Evolutionary conservation across 2,888 invertebrate species (phyloP).

Genomic region (Pseudanteris insignis): DNA sequence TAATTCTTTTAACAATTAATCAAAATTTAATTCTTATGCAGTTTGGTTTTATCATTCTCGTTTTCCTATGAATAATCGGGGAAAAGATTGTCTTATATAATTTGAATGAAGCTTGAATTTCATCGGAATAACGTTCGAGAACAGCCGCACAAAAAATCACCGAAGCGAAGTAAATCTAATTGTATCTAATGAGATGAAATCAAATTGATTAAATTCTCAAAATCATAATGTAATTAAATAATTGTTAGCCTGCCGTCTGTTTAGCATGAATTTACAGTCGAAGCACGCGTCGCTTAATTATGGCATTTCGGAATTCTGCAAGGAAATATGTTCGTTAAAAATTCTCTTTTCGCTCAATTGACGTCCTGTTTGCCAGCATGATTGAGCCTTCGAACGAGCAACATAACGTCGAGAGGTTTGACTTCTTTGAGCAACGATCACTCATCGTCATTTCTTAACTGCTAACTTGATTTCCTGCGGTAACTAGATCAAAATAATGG

Average conservation of each 20-base stretch:
- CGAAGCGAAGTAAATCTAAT: no score
- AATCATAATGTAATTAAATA: no score
- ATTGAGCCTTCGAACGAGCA: slow-evolving; percentile 6
- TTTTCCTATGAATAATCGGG: no score
- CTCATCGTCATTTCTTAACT: slow-evolving; percentile 29
- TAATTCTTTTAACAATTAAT: no score
- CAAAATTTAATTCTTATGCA: no score
- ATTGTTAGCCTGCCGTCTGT: background rate
- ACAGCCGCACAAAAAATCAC: no score
- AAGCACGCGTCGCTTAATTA: slow-evolving; percentile 11
- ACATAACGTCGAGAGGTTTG: background rate
- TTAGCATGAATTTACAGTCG: background rate
- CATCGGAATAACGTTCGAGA: no score
- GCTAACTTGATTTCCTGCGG: slow-evolving; percentile 12
- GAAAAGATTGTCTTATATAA: no score
- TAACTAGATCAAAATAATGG: slow-evolving; percentile 36
- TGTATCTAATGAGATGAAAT: no score
- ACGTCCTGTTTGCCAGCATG: slow-evolving; percentile 1
- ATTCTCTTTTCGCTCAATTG: background rate
- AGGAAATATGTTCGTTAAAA: slow-evolving; percentile 19
- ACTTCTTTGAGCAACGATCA: slow-evolving; percentile 16
- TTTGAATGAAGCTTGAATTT: no score
- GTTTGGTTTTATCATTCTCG: no score
- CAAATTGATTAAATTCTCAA: no score
- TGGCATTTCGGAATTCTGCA: slow-evolving; percentile 9